Conservation (phyloP, 2,797 vertebrate genomes). For the Enteromius radiatus region DNA sequence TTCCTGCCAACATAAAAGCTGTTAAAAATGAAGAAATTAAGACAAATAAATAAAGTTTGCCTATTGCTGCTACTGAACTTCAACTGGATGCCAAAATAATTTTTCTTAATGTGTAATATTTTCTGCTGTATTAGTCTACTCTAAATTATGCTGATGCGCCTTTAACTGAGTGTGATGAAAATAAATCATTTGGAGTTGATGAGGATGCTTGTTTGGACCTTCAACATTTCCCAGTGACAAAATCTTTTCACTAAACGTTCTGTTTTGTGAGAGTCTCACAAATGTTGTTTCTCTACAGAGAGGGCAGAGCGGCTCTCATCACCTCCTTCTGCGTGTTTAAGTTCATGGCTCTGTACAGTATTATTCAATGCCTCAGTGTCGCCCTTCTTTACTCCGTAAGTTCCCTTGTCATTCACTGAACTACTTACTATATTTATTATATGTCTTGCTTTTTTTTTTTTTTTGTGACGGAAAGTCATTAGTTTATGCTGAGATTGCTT, state of each 20-base stretch:
- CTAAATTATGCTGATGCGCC: neutral
- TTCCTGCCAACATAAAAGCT: neutral
- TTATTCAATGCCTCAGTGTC: conserved; percentile 98
- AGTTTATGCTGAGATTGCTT: neutral
- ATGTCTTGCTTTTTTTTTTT: neutral
- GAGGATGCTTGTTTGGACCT: neutral
- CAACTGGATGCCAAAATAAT: neutral
- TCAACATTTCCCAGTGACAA: neutral
- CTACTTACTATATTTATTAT: neutral
- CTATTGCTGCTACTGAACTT: neutral
- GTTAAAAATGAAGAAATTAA: neutral
- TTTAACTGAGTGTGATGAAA: neutral
- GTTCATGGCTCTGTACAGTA: conserved; percentile 99
- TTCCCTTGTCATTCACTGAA: conserved; percentile 52
- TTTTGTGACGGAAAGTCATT: neutral
- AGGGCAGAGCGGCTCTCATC: conserved; percentile 95
- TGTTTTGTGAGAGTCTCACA: neutral
- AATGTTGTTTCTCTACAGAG: conserved; percentile 77
- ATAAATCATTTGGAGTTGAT: neutral
- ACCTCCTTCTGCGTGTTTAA: conserved; percentile 99
- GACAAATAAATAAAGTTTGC: neutral
- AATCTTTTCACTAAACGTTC: neutral
- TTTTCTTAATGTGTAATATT: neutral
- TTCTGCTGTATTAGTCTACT: neutral
- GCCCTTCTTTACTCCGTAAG: conserved; percentile 95